phyloP scores from a whole-genome alignment of 2,888 invertebrate genomes.

The Euplagia quadripunctaria region DNA sequence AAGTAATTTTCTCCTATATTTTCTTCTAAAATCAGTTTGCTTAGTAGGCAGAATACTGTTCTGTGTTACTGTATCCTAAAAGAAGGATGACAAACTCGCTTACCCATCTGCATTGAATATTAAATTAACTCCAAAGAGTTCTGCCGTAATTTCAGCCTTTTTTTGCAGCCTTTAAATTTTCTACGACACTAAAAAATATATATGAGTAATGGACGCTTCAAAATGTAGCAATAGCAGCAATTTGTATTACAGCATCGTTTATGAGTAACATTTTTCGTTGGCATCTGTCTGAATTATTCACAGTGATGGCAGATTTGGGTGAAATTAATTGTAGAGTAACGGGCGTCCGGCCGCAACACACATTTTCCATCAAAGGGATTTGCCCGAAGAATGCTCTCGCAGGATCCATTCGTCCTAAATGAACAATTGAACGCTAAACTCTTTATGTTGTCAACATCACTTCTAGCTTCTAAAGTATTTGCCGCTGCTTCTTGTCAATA shows the following conservation, averaged over 20 bases:
- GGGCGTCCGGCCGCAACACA: constrained; percentile 71
- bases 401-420: constrained; percentile 43
- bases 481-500: too few species aligned
- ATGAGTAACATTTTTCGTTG: constrained; percentile 47
- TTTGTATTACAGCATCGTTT: constrained; percentile 27
- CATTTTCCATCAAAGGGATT: constrained; percentile 80
- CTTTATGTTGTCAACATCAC: constrained; percentile 28
- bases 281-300: constrained; percentile 51
- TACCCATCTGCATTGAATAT: too few species aligned
- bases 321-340: constrained; percentile 75
- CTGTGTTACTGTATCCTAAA: too few species aligned
- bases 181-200: not conserved
- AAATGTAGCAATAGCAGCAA: constrained; percentile 12
- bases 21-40: too few species aligned
- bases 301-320: constrained; percentile 64
- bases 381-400: constrained; percentile 56
- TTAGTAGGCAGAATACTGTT: too few species aligned
- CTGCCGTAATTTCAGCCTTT: not conserved
- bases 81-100: too few species aligned
- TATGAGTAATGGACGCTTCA: not conserved
- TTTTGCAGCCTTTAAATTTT: not conserved
- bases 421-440: constrained; percentile 50
- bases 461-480: constrained; percentile 27
- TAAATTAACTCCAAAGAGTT: too few species aligned
- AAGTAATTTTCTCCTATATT: too few species aligned